A percentile compares a stretch with the other conserved stretches of the same genome.
Evolutionary conservation across 2,797 vertebrate genomes (phyloP).

Genomic region (Tokudaia muenninki): DNA sequence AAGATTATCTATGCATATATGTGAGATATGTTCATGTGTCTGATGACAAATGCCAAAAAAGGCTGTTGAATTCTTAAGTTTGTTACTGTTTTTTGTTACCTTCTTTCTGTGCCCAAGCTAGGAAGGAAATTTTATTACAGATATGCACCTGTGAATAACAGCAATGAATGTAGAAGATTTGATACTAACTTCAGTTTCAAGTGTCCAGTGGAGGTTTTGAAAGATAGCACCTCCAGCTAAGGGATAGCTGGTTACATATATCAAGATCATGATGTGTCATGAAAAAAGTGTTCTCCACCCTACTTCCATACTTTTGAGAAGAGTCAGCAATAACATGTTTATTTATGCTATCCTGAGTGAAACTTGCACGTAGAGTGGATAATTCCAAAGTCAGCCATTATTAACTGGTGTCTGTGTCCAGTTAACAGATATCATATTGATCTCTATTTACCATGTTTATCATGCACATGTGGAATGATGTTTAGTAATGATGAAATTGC

Average conservation of each 20-base stretch:
- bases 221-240: neutral
- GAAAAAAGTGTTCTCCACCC: rapidly evolving
- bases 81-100: neutral
- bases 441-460: neutral
- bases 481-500: neutral
- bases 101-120: neutral
- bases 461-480: neutral
- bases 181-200: neutral
- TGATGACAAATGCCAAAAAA: neutral
- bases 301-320: neutral
- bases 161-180: neutral
- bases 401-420: neutral
- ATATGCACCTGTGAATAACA: neutral
- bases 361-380: neutral
- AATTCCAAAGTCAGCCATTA: neutral
- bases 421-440: neutral
- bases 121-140: neutral
- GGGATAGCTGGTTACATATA: neutral
- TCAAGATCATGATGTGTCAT: neutral
- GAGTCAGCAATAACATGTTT: neutral
- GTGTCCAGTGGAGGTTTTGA: neutral
- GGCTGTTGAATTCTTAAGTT: neutral
- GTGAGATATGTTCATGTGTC: neutral
- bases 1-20: neutral
- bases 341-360: neutral